These are phyloP conservation scores for Pollenia labialis DNA, from an alignment of 2,888 invertebrate species.

Conservation along the genomic window DNA sequence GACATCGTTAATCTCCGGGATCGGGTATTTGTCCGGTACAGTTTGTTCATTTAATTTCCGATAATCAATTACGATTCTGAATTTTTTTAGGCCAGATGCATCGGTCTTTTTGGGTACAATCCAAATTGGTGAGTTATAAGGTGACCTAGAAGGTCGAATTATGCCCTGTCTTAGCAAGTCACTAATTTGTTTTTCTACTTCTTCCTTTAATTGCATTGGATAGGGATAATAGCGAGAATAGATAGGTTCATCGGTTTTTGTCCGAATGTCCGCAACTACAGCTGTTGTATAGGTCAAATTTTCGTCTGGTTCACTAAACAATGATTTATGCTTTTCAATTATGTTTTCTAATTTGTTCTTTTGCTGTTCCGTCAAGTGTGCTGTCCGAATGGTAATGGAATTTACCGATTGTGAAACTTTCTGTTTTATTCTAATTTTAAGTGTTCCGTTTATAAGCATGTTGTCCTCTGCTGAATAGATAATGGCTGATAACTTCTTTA, in stretches of 20 bases:
- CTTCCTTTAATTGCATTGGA: slow-evolving; percentile 26
- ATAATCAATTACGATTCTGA: slow-evolving; percentile 10
- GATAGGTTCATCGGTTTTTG: slow-evolving; percentile 5
- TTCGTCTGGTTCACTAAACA: slow-evolving; percentile 34
- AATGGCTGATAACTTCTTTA: not conserved
- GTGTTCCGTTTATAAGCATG: not conserved
- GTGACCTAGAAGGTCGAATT: slow-evolving; percentile 21
- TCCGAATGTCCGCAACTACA: slow-evolving; percentile 17
- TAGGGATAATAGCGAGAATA: slow-evolving; percentile 39
- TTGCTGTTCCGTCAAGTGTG: slow-evolving; percentile 9
- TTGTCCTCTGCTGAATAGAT: not conserved
- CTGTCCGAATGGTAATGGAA: slow-evolving; percentile 10
- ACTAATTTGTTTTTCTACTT: slow-evolving; percentile 33
- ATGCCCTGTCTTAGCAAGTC: slow-evolving; percentile 17
- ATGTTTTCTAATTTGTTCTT: not conserved
- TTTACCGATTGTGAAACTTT: slow-evolving; percentile 9
- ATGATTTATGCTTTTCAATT: not conserved
- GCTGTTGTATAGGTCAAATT: slow-evolving; percentile 36
- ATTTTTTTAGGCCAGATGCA: slow-evolving; percentile 32
- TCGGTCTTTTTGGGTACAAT: slow-evolving; percentile 22
- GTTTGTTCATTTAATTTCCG: slow-evolving; percentile 28
- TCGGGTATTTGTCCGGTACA: slow-evolving; percentile 32
- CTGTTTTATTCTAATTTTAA: slow-evolving; percentile 1
- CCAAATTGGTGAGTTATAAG: slow-evolving; percentile 39
- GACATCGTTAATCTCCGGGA: slow-evolving; percentile 38